phyloP scores from a whole-genome alignment of 2,113 vertebrate genomes.

The Crocuta crocuta region DNA sequence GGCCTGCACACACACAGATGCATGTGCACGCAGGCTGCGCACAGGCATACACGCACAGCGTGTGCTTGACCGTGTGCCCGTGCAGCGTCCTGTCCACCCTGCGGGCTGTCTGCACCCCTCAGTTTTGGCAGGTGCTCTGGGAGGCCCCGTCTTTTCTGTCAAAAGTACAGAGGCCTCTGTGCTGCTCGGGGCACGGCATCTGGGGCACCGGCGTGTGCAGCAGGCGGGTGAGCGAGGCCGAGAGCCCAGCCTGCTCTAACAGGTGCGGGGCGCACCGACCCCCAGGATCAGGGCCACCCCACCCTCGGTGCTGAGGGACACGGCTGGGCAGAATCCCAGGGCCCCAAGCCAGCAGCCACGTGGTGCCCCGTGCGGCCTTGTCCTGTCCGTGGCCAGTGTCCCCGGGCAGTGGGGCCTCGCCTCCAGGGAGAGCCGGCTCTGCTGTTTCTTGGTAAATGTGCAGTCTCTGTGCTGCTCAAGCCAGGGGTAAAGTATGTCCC shows the following conservation, averaged over 20 bases:
- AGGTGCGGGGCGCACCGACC: too few species aligned
- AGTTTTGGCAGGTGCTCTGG: too few species aligned
- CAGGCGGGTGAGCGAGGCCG: not conserved
- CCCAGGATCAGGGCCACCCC: not conserved
- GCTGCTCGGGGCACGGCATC: not conserved
- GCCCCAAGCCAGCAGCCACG: not conserved
- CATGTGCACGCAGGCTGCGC: too few species aligned
- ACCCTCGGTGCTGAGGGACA: not conserved
- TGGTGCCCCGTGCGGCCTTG: not conserved
- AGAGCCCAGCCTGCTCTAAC: not conserved
- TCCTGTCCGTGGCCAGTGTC: not conserved
- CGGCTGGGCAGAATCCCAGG: not conserved
- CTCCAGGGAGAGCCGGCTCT: not conserved
- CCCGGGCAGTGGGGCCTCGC: not conserved
- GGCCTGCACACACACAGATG: too few species aligned
- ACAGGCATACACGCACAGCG: too few species aligned
- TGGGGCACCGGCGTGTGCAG: too few species aligned
- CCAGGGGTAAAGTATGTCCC: not conserved
- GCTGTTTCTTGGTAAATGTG: not conserved
- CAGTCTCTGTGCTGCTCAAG: not conserved
- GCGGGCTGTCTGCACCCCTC: not conserved
- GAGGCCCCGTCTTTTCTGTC: not conserved
- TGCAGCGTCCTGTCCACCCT: too few species aligned
- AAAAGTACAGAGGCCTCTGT: not conserved
- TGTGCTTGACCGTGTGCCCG: fast-evolving